Evolutionary conservation across 1,140 invertebrate genomes (phyloP).

Genomic region (Cepaea nemoralis): DNA sequence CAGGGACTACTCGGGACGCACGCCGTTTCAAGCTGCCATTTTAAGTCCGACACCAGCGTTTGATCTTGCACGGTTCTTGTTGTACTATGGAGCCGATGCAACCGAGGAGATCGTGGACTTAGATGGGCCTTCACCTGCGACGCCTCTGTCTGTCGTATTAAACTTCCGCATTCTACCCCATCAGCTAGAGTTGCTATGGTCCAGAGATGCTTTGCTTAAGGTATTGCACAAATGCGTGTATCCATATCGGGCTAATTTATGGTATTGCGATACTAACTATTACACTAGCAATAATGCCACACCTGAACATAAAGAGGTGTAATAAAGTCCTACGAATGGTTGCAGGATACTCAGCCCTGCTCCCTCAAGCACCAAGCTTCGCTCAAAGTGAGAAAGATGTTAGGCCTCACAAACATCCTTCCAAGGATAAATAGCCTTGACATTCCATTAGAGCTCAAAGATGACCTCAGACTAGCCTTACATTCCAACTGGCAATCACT

Average conservation of each 20-base stretch:
- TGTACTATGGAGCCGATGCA: conserved; percentile 24
- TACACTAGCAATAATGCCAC: not conserved
- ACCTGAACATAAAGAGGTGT: not conserved
- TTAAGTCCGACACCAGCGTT: not conserved
- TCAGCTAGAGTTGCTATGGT: not conserved
- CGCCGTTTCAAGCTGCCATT: conserved; percentile 31
- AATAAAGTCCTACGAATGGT: not conserved
- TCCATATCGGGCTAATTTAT: not conserved
- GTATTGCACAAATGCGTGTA: not conserved
- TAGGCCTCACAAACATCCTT: conserved; percentile 6
- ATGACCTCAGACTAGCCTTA: conserved; percentile 6
- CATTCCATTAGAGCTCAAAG: not conserved
- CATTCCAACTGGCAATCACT: not conserved
- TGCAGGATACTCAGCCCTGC: not conserved
- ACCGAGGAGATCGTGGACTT: not conserved
- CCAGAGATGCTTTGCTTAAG: not conserved
- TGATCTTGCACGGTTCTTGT: conserved; percentile 27
- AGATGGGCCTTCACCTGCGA: too few species aligned
- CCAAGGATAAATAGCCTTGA: conserved; percentile 17
- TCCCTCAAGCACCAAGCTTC: conserved; percentile 21
- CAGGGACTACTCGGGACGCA: not conserved
- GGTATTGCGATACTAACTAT: too few species aligned
- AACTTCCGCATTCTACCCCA: not conserved
- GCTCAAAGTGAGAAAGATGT: not conserved
- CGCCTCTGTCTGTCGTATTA: not conserved